Conservation (phyloP, 2,888 invertebrate species). For the Drosophila anceps region DNA sequence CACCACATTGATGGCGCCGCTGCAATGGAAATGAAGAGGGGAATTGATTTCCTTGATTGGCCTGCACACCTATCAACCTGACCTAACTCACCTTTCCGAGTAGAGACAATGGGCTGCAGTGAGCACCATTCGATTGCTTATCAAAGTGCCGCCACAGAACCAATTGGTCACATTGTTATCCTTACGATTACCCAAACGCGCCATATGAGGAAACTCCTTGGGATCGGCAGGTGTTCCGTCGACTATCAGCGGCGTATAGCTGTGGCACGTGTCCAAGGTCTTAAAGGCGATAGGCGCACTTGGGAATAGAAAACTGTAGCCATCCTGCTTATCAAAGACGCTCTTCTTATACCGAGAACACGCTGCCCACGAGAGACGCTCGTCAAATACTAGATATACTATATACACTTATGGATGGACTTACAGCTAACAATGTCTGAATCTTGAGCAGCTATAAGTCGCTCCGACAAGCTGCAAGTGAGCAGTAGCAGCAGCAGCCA, state of each 20-base stretch:
- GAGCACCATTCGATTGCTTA: conserved; percentile 63
- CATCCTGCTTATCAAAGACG: conserved; percentile 62
- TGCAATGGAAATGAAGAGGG: conserved; percentile 28
- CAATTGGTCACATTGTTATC: conserved; percentile 50
- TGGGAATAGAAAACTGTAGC: conserved; percentile 57
- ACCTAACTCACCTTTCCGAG: conserved; percentile 38
- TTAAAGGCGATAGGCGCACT: conserved; percentile 38
- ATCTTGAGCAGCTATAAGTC: conserved; percentile 42
- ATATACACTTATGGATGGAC: conserved; percentile 4
- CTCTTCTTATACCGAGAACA: conserved; percentile 64
- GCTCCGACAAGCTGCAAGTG: not conserved
- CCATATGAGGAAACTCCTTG: conserved; percentile 82
- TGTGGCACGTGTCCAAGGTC: conserved; percentile 61
- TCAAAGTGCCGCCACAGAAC: conserved; percentile 81
- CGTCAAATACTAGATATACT: too few species aligned
- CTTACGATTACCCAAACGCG: conserved; percentile 63
- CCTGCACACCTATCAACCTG: not conserved
- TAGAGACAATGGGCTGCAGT: conserved; percentile 70
- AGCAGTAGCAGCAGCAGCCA: conserved; percentile 6
- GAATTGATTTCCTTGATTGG: too few species aligned
- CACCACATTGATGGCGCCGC: conserved; percentile 74
- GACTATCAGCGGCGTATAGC: conserved; percentile 85
- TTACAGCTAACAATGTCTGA: conserved; percentile 54
- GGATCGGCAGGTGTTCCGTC: conserved; percentile 74
- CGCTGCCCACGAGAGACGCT: conserved; percentile 21